These are phyloP conservation scores for Caenorhabditis panamensis DNA, from an alignment of 2,888 invertebrate genomes.

Conservation along the genomic window DNA sequence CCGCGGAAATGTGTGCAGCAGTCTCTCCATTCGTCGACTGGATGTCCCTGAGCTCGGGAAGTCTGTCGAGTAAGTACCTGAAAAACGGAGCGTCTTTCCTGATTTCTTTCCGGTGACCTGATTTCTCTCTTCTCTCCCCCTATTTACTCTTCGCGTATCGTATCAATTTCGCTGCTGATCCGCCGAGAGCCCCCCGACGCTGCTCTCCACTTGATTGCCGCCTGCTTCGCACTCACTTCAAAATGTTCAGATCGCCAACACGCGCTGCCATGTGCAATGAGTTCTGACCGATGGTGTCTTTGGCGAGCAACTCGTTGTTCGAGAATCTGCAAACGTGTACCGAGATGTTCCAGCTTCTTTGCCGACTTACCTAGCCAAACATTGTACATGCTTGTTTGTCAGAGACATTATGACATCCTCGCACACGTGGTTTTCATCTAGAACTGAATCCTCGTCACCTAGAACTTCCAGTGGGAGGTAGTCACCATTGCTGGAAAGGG, in stretches of 20 bases:
- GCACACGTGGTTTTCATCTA: constrained; percentile 45
- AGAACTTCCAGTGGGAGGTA: constrained; percentile 55
- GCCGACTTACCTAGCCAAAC: constrained; percentile 45
- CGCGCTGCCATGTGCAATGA: constrained; percentile 71
- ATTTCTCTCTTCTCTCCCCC: background rate
- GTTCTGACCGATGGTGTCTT: constrained; percentile 69
- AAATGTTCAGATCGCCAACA: constrained; percentile 64
- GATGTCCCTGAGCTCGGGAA: constrained; percentile 66
- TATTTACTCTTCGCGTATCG: constrained; percentile 37
- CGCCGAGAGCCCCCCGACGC: constrained; percentile 11
- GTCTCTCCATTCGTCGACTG: constrained; percentile 71
- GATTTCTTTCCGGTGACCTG: constrained; percentile 16
- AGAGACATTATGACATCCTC: constrained; percentile 52
- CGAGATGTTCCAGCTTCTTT: background rate
- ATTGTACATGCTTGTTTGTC: constrained; percentile 50
- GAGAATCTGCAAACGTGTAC: constrained; percentile 57
- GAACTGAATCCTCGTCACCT: constrained; percentile 30
- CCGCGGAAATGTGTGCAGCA: constrained; percentile 67
- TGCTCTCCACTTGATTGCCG: background rate
- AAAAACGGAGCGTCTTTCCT: constrained; percentile 24
- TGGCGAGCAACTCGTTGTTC: constrained; percentile 60
- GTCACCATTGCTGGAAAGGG: constrained; percentile 49
- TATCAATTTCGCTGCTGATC: constrained; percentile 46
- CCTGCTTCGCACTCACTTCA: constrained; percentile 66
- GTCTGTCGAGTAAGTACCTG: constrained; percentile 69